phyloP scores from a whole-genome alignment of 2,888 invertebrate species.

The Brenthis hecate region DNA sequence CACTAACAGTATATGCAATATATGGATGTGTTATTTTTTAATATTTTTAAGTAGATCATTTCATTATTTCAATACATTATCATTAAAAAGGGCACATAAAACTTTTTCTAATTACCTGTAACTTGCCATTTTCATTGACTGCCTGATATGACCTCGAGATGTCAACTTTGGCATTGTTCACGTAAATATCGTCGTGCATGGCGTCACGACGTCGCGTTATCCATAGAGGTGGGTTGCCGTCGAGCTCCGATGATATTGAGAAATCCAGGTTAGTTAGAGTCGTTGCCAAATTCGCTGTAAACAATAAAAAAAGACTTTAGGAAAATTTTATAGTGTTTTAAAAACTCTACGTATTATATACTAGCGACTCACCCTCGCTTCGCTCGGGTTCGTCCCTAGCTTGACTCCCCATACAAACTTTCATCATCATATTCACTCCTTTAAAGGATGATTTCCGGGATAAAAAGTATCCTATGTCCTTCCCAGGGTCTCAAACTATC shows the following conservation, averaged over 20 bases:
- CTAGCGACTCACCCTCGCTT: too few species aligned
- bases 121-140: conserved; percentile 74
- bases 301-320: not conserved
- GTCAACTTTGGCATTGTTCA: conserved; percentile 92
- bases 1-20: too few species aligned
- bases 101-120: conserved; percentile 57
- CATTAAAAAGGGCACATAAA: not conserved
- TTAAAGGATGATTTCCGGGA: too few species aligned
- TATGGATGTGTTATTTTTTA: too few species aligned
- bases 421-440: too few species aligned
- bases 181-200: conserved; percentile 88
- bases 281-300: conserved; percentile 88
- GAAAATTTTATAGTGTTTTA: not conserved
- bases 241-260: conserved; percentile 88
- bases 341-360: not conserved
- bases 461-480: too few species aligned
- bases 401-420: too few species aligned
- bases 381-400: too few species aligned
- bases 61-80: too few species aligned
- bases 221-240: conserved; percentile 93
- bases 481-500: too few species aligned
- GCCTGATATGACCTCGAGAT: conserved; percentile 86
- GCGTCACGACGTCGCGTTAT: conserved; percentile 85
- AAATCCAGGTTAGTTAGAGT: conserved; percentile 86
- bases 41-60: too few species aligned